Evolutionary conservation across 2,113 vertebrate genomes (phyloP), one percentile per base, ranked within the genome.

Genomic region (Nothocercus nigrocapillus): DNA sequence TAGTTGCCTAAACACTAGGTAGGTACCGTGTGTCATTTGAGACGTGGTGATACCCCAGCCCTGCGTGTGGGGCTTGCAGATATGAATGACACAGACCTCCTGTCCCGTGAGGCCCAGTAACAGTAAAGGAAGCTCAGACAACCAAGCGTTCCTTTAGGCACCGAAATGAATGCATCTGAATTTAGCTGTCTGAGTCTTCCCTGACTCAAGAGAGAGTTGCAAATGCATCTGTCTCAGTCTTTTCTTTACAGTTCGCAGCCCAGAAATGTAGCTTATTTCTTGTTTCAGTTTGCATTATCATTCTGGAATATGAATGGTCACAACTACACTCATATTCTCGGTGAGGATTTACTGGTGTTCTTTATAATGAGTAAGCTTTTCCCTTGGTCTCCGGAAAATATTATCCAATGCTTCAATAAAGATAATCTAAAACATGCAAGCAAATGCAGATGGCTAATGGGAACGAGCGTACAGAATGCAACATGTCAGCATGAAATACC

Each of bases 41-140:
- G 19, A 36, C 20, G 32, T 17, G 22, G 13, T 4, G 14, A 28
- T 1, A 22, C 6, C 40, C 42, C 44, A 8, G 30, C 20, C 9
- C 28, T 47, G 42, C 38, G 58, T 0, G 0, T 12, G 22, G 42
- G 30, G 5, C 42, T 68, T 40, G 70, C 42, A 73, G 45, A 67
- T 1, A 30, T 5, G 21, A 1, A 27, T 4, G 21, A 7, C 58
- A 64, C 36, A 85, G 38, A 84, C n/a, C 28, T 25, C 13, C 32
- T 82, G 44, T 59, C 25, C 42, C 49, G 8, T 28, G 1, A 3
- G 13, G 3, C 51, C 32, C 7, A 5, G 34, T 53, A 28, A 73
- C 21, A 76, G 1, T 5, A 83, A 62, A 0, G 1, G 11, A 14
- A 90, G 9, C 32, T 13, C 9, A 82, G 58, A 25, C 9, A 79